Percentiles rank a stretch among this genome's conserved stretches.
Evolutionary conservation across 2,113 vertebrate species (phyloP).

Genomic region (Nothoprocta pentlandii): DNA sequence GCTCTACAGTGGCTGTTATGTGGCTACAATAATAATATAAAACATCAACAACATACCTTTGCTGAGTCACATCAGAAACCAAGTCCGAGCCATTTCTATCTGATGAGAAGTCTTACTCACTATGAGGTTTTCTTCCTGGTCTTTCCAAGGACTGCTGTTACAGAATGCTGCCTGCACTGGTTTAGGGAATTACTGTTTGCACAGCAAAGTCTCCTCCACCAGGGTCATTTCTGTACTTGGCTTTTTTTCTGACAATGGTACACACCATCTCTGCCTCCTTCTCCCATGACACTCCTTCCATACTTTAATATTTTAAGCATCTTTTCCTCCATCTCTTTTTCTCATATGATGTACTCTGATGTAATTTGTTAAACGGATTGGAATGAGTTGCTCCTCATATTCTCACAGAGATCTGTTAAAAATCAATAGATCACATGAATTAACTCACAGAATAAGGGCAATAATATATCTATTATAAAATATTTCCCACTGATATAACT

Average conservation of each 20-base stretch:
- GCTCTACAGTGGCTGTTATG: neutral
- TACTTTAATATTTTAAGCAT: neutral
- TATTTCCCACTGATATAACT: neutral
- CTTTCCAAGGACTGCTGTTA: neutral
- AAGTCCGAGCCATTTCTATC: neutral
- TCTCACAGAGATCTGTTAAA: neutral
- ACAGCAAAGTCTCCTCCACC: neutral
- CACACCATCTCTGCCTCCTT: neutral
- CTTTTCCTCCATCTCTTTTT: neutral
- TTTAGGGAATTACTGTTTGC: neutral
- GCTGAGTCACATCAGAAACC: conserved; percentile 24
- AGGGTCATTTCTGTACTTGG: neutral
- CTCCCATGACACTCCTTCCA: neutral
- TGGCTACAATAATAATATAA: neutral
- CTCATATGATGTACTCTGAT: neutral
- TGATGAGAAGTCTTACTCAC: neutral
- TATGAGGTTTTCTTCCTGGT: neutral
- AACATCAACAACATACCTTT: neutral
- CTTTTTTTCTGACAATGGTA: neutral
- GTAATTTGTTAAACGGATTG: neutral
- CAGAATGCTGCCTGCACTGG: neutral
- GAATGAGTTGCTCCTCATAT: neutral
- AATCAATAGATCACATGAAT: neutral
- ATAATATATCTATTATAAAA: neutral
- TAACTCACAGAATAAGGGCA: neutral